A percentile compares a stretch with the other conserved stretches of the same genome.
Conservation (phyloP, 2,888 invertebrate genomes). For the Acanthopleura granulata region DNA sequence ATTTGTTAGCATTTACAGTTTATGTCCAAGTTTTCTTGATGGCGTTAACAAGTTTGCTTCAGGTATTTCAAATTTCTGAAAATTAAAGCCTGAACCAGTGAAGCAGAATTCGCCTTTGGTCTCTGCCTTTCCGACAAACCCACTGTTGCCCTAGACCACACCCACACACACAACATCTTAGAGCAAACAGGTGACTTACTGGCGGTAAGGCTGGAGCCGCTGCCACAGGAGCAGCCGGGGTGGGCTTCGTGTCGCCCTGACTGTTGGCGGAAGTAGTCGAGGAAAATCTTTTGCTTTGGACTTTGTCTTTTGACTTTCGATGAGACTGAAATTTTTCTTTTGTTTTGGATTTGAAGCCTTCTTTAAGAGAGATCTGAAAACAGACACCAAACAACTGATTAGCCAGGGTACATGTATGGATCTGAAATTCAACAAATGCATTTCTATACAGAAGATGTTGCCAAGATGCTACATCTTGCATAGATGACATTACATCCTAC, state of each 20-base stretch:
- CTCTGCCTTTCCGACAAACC: too few species aligned
- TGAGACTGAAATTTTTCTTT: slow-evolving; percentile 42
- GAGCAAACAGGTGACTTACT: slow-evolving; percentile 30
- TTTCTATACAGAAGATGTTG: too few species aligned
- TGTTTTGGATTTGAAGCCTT: slow-evolving; percentile 67
- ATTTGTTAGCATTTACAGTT: too few species aligned
- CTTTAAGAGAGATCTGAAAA: slow-evolving; percentile 79
- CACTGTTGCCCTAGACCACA: too few species aligned
- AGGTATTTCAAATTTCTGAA: too few species aligned
- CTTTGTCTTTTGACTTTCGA: slow-evolving; percentile 63
- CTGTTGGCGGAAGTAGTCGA: slow-evolving; percentile 19
- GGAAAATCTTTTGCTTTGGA: slow-evolving; percentile 40
- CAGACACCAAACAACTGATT: slow-evolving; percentile 24
- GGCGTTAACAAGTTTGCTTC: too few species aligned
- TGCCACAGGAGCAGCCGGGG: slow-evolving; percentile 24
- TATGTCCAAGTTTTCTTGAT: too few species aligned
- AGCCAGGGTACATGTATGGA: background rate
- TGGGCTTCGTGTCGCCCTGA: slow-evolving; percentile 25
- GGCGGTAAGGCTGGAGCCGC: slow-evolving; percentile 41
- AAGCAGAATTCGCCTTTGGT: too few species aligned
- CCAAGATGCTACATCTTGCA: too few species aligned
- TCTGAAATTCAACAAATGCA: background rate
- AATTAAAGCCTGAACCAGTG: too few species aligned
- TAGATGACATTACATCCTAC: too few species aligned
- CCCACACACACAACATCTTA: too few species aligned